Conservation (phyloP, 2,888 invertebrate species). For the Pseudococcus jackbeardsleyi region DNA sequence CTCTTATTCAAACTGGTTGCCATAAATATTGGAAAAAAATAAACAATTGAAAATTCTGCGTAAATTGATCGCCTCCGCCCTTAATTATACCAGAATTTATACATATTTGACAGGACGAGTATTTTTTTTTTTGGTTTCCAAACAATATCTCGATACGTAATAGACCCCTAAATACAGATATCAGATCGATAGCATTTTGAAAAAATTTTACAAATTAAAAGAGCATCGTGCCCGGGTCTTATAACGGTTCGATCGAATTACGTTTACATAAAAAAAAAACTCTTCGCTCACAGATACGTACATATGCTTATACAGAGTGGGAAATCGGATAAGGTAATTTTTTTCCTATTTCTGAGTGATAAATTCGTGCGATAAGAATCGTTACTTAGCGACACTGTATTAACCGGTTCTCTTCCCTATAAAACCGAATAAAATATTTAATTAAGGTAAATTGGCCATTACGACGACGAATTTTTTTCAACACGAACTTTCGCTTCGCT, state of each 20-base stretch:
- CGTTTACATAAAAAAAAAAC: too few relatives aligned
- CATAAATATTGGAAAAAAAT: not conserved
- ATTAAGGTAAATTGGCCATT: conserved; percentile 50
- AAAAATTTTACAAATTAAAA: too few relatives aligned
- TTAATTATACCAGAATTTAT: too few relatives aligned
- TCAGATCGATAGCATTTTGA: too few relatives aligned
- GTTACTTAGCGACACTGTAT: conserved; percentile 11
- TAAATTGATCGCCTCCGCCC: not conserved
- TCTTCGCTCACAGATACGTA: too few relatives aligned
- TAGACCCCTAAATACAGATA: too few relatives aligned
- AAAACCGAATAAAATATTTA: conserved; percentile 41
- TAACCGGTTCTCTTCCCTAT: conserved; percentile 39
- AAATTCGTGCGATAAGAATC: conserved; percentile 26
- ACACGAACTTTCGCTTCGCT: not conserved
- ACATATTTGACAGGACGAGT: too few relatives aligned
- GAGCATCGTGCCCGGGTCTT: not conserved
- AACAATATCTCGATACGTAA: too few relatives aligned
- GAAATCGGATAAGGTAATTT: conserved; percentile 42
- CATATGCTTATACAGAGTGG: too few relatives aligned
- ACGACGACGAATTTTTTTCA: conserved; percentile 33
- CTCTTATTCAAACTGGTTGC: not conserved
- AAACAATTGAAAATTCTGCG: conserved; percentile 12
- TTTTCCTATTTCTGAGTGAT: conserved; percentile 10
- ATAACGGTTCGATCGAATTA: not conserved
- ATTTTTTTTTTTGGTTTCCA: too few relatives aligned